phyloP scores from a whole-genome alignment of 1,140 invertebrate species.

The Potamilus streckersoni region DNA sequence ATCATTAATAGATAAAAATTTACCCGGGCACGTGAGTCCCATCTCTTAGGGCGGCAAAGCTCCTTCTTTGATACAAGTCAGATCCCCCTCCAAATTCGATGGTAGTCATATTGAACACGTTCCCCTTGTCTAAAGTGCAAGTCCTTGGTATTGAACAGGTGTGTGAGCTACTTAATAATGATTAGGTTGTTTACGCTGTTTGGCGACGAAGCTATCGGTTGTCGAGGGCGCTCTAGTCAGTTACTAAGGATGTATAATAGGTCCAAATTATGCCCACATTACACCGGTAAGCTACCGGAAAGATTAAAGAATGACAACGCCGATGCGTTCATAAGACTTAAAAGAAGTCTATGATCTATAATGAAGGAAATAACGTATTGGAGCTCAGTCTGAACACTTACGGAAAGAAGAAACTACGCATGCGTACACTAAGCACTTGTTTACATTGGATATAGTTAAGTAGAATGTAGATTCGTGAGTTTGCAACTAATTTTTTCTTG shows the following conservation, averaged over 20 bases:
- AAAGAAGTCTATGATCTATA: not conserved
- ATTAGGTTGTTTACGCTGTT: conserved; percentile 17
- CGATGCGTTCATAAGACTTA: not conserved
- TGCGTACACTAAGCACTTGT: conserved; percentile 31
- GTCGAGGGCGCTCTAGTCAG: conserved; percentile 27
- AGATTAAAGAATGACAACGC: conserved; percentile 17
- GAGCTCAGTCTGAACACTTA: conserved; percentile 8
- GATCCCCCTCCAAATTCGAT: conserved; percentile 66
- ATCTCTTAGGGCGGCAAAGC: conserved; percentile 61
- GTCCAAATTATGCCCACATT: conserved; percentile 9
- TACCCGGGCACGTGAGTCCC: conserved; percentile 68
- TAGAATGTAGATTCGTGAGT: not conserved
- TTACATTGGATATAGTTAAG: conserved; percentile 35
- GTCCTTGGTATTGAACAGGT: no score
- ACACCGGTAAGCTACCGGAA: conserved; percentile 12
- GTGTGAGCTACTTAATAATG: not conserved
- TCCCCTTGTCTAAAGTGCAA: no score
- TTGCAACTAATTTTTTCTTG: not conserved
- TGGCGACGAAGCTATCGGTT: conserved; percentile 2
- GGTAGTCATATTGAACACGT: conserved; percentile 58
- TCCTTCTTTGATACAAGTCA: conserved; percentile 60
- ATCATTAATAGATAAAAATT: conserved; percentile 8
- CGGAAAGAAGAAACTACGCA: conserved; percentile 4
- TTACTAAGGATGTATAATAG: conserved; percentile 35
- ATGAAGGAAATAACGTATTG: not conserved